Percentiles rank a stretch among this genome's conserved stretches.
phyloP scores from a whole-genome alignment of 2,797 vertebrate species.

The Enteromius afrohamiltoni region DNA sequence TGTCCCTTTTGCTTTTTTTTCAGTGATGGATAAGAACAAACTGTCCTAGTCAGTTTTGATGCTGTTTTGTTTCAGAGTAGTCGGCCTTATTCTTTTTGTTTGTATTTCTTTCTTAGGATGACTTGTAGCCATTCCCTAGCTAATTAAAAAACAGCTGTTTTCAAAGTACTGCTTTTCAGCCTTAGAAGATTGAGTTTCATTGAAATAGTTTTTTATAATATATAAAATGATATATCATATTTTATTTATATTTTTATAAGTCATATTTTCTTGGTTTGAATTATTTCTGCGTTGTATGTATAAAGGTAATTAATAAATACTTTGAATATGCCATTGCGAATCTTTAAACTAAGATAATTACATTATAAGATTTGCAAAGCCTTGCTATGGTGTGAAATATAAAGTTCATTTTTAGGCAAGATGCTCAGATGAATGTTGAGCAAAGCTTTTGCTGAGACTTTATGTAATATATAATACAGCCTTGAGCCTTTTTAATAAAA shows the following conservation, averaged over 20 bases:
- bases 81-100: neutral
- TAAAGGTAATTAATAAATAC: neutral
- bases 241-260: too few relatives aligned
- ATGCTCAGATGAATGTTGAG: neutral
- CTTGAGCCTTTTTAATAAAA: neutral
- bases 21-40: constrained; percentile 35
- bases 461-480: neutral
- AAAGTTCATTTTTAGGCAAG: neutral
- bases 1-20: constrained; percentile 21
- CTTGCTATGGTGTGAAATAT: constrained; percentile 14
- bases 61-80: neutral
- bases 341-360: neutral
- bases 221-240: neutral
- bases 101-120: neutral
- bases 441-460: neutral
- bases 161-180: neutral
- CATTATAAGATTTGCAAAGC: neutral
- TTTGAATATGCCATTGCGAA: neutral
- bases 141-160: neutral
- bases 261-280: neutral
- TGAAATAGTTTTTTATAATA: neutral
- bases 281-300: neutral
- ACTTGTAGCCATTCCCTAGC: neutral
- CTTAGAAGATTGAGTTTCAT: neutral
- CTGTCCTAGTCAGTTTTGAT: neutral